Evolutionary conservation across 2,888 invertebrate genomes (phyloP), one percentile per base, ranked within the genome.

Genomic region (Amaurobius ferox): DNA sequence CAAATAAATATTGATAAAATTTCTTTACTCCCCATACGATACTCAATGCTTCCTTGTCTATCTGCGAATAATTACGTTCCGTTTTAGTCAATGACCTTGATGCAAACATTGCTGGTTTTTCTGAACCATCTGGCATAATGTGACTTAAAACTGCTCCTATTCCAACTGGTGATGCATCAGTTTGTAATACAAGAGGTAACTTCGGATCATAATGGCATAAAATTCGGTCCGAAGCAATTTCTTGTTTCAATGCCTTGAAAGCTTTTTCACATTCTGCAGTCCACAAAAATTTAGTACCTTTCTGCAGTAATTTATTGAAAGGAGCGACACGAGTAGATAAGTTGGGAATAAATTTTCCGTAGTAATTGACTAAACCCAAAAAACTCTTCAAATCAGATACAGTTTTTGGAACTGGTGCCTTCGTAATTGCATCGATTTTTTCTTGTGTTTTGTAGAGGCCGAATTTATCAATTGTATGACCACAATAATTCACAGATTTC

Each of bases 81-180:
- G 90, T 85, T 55, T 28, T 48, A 16, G 89, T 90, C 26, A 91
- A 81, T 2, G 90, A 88, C 73, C 90, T 89, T 67, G 91, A 92
- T 0, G 91, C 91, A 88, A 91, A 92, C 0, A 90, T 89, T 32
- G 92, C 91, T 1, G 92, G 91, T 87, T 90, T 85, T 81, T 91
- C 91, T n/a, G 88, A 81, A 19, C 90, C 90, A 88, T 91, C 90
- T 28, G 85, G 79, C 66, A 88, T 90, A 26, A 88, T 86, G 79
- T 91, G 91, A 1, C 89, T 89, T n/a, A 91, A 73, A 5, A 91
- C 91, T 1, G 91, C 90, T 16, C 90, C 90, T 40, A 90, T 72
- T 26, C 91, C 91, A 19, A 78, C 79, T 9, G 64, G 90, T 68
- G 90, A 90, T 11, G 91, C 90, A 88, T 91, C 91, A 13, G 90